phyloP scores from a whole-genome alignment of 2,113 vertebrate species.

The Amblyopsis rosae region DNA sequence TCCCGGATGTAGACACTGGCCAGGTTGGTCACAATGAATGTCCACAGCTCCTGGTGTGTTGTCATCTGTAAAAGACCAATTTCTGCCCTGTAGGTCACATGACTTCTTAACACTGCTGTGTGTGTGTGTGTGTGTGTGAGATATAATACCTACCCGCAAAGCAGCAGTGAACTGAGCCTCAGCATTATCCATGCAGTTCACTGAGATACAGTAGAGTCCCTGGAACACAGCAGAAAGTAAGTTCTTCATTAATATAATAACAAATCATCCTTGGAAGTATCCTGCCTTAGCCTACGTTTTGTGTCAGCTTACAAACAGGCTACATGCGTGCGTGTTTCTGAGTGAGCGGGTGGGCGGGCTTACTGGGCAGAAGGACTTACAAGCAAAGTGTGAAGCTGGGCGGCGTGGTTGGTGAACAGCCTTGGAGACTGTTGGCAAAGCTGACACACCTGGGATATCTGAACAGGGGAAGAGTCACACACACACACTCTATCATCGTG shows the following conservation, averaged over 20 bases:
- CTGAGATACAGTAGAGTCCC: constrained; percentile 98
- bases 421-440: constrained; percentile 97
- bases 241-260: too few species aligned
- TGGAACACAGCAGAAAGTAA: constrained; percentile 41
- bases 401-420: constrained; percentile 95
- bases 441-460: constrained; percentile 99
- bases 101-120: background rate
- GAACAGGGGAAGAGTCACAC: constrained; percentile 14
- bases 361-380: constrained; percentile 75
- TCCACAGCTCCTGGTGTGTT: constrained; percentile 97
- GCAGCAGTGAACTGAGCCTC: constrained; percentile 98
- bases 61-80: constrained; percentile 81
- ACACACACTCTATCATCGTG: background rate
- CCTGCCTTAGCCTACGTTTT: too few species aligned
- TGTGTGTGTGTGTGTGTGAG: too few species aligned
- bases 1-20: constrained; percentile 98
- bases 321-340: background rate
- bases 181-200: constrained; percentile 99
- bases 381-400: constrained; percentile 95
- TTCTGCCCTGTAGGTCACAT: background rate
- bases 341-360: background rate
- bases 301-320: too few species aligned
- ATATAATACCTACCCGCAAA: constrained; percentile 82
- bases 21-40: constrained; percentile 96
- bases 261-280: too few species aligned